Conservation (phyloP, 2,113 vertebrate genomes). For the Hucho hucho region DNA sequence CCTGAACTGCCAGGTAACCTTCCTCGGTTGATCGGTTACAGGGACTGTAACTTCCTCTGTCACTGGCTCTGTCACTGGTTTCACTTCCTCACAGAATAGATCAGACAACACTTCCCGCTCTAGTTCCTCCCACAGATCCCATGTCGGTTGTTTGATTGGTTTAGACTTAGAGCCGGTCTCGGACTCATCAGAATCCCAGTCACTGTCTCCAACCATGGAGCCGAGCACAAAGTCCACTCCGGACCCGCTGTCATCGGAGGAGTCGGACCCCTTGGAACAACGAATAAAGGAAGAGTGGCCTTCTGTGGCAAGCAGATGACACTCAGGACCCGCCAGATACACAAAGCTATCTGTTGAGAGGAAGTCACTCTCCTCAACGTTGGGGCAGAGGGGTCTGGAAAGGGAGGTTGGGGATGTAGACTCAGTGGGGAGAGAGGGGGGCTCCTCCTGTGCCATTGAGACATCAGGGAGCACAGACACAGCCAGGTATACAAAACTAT, state of each 20-base stretch:
- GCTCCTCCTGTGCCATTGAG: slow-evolving; percentile 29
- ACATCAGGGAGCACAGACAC: slow-evolving; percentile 63
- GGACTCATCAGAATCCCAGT: slow-evolving; percentile 76
- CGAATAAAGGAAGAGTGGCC: slow-evolving; percentile 61
- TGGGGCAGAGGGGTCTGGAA: slow-evolving; percentile 31
- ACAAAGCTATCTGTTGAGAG: slow-evolving; percentile 79
- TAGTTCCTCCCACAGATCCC: slow-evolving; percentile 69
- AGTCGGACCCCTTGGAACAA: slow-evolving; percentile 69
- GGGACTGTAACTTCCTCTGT: background rate
- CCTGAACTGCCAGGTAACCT: slow-evolving; percentile 71
- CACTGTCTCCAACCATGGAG: slow-evolving; percentile 73
- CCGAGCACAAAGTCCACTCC: slow-evolving; percentile 66
- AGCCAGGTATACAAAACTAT: slow-evolving; percentile 78
- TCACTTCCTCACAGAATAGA: slow-evolving; percentile 42
- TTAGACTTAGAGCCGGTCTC: slow-evolving; percentile 56
- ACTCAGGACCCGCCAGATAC: slow-evolving; percentile 76
- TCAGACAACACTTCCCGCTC: slow-evolving; percentile 48
- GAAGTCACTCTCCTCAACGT: slow-evolving; percentile 75
- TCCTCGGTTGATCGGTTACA: slow-evolving; percentile 44
- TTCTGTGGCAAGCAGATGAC: slow-evolving; percentile 68
- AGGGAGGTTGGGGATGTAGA: slow-evolving; percentile 16
- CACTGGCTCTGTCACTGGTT: slow-evolving; percentile 27
- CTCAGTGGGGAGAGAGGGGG: slow-evolving; percentile 14
- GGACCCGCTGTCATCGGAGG: slow-evolving; percentile 76
- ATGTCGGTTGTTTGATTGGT: slow-evolving; percentile 50